Evolutionary conservation across 2,797 vertebrate genomes (phyloP).

Genomic region (Acrossocheilus fasciatus): DNA sequence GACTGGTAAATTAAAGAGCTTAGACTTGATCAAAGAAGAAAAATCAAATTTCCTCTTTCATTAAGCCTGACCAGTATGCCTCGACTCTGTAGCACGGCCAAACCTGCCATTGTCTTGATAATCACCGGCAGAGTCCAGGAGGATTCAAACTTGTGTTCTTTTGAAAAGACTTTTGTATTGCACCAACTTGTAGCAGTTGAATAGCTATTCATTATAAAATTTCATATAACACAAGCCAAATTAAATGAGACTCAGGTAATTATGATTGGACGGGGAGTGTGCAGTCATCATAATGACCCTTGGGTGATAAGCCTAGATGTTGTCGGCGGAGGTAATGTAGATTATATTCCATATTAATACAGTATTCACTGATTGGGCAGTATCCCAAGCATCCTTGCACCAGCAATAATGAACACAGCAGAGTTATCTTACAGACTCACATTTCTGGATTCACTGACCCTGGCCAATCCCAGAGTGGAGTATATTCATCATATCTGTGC

Average conservation of each 20-base stretch:
- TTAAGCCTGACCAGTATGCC: conserved; percentile 59
- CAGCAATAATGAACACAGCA: conserved; percentile 84
- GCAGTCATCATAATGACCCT: conserved; percentile 39
- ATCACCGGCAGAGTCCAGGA: conserved; percentile 50
- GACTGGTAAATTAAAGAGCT: conserved; percentile 77
- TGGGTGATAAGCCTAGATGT: conserved; percentile 47
- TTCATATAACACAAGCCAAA: conserved; percentile 39
- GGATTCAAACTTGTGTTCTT: conserved; percentile 48
- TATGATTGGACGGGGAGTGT: conserved; percentile 31
- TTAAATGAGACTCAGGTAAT: conserved; percentile 48
- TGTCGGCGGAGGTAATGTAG: conserved; percentile 65
- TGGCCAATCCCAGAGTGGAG: conserved; percentile 79
- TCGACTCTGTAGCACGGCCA: conserved; percentile 48
- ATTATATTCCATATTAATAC: conserved; percentile 61
- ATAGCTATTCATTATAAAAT: conserved; percentile 38
- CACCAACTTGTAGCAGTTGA: conserved; percentile 46
- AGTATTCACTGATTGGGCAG: conserved; percentile 79
- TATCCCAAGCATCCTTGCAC: conserved; percentile 79
- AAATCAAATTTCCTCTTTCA: conserved; percentile 70
- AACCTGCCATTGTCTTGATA: conserved; percentile 57
- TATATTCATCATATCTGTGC: conserved; percentile 80
- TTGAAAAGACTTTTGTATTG: conserved; percentile 52
- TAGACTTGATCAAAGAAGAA: conserved; percentile 71
- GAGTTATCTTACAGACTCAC: conserved; percentile 79
- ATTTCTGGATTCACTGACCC: conserved; percentile 84